A percentile compares a stretch with the other conserved stretches of the same genome.
Conservation (phyloP, 2,888 invertebrate genomes). For the Cerastoderma edule region DNA sequence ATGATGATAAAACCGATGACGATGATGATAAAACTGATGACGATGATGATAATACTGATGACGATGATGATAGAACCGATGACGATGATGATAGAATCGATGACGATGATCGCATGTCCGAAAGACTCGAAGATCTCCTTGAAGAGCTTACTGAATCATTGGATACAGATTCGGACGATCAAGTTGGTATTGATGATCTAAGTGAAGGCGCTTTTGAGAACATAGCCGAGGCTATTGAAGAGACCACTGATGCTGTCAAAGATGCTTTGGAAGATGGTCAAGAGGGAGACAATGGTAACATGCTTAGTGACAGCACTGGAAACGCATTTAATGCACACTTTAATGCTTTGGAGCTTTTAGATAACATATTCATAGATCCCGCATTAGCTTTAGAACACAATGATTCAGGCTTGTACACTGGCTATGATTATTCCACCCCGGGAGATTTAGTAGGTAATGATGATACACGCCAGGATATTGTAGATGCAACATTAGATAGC, state of each 20-base stretch:
- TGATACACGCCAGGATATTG: neutral
- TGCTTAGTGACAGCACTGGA: neutral
- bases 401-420: no score
- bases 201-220: constrained; percentile 14
- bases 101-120: constrained; percentile 13
- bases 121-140: neutral
- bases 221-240: constrained; percentile 21
- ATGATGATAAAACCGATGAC: neutral
- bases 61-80: constrained; percentile 19
- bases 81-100: constrained; percentile 2
- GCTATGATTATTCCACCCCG: no score
- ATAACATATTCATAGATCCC: no score
- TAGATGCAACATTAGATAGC: neutral
- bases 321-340: neutral
- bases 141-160: constrained; percentile 5
- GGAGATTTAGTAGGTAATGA: no score
- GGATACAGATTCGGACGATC: no score
- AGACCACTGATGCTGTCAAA: constrained; percentile 19
- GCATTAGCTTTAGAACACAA: no score
- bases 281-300: neutral
- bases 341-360: no score
- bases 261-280: constrained; percentile 12
- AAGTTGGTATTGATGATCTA: constrained; percentile 9
- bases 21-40: constrained; percentile 9
- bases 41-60: constrained; percentile 14